phyloP scores from a whole-genome alignment of 1,140 invertebrate species.

The Hycleus cichorii region DNA sequence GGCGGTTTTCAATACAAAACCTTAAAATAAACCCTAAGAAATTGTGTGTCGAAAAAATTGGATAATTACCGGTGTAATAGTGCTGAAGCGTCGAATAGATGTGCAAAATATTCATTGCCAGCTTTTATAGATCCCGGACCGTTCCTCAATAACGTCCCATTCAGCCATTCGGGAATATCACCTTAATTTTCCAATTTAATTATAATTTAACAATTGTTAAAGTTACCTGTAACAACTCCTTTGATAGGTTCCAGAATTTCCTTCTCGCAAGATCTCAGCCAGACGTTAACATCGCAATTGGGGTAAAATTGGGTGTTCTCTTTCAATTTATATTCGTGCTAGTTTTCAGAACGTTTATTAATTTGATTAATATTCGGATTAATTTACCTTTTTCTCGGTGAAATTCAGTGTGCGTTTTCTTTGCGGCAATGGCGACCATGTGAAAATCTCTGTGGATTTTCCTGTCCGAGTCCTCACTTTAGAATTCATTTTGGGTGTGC shows the following conservation, averaged over 20 bases:
- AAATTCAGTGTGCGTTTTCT: too few relatives aligned
- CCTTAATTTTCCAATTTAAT: slow-evolving; percentile 42
- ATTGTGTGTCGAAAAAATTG: not conserved
- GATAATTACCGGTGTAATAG: slow-evolving; percentile 62
- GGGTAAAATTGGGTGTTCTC: slow-evolving; percentile 44
- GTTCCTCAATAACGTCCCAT: slow-evolving; percentile 71
- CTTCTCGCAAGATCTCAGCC: slow-evolving; percentile 68
- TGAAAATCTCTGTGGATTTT: too few relatives aligned
- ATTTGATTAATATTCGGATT: too few relatives aligned
- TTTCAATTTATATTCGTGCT: not conserved
- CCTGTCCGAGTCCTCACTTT: too few relatives aligned
- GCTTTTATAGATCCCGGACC: slow-evolving; percentile 78
- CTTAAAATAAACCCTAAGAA: slow-evolving; percentile 40
- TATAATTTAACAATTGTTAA: not conserved
- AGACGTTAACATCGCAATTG: slow-evolving; percentile 64
- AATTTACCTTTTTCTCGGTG: too few relatives aligned
- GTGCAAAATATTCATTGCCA: slow-evolving; percentile 65
- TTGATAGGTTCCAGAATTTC: slow-evolving; percentile 61
- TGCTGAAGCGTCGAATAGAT: slow-evolving; percentile 82
- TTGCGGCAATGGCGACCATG: too few relatives aligned
- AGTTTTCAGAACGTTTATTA: not conserved
- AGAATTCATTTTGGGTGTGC: too few relatives aligned
- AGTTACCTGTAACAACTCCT: slow-evolving; percentile 51
- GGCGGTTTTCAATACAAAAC: slow-evolving; percentile 63
- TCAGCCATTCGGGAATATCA: slow-evolving; percentile 67